Evolutionary conservation across 2,113 vertebrate species (phyloP), one percentile per base, ranked within the genome.

Genomic region (Gadus macrocephalus): DNA sequence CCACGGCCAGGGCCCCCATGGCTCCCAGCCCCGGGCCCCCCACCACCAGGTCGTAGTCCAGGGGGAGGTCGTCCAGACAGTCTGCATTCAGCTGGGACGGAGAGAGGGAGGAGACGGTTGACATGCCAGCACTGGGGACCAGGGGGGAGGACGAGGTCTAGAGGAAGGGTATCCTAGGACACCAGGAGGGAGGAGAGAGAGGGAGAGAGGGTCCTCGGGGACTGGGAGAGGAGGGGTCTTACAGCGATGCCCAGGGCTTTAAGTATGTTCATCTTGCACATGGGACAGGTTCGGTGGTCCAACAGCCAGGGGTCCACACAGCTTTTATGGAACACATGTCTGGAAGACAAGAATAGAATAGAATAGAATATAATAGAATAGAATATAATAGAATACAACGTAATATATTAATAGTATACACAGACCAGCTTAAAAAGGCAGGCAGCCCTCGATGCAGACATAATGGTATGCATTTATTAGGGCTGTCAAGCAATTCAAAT

Each of bases 181-280:
- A 49, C 31, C 6, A 49, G 42, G 42, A 49, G 2, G 12, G 42
- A 49, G 42, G 42, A 49, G 42, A n/a, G n/a, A n/a, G n/a, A n/a
- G n/a, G n/a, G n/a, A n/a, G n/a, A n/a, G n/a, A 12, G 42, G 3
- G 42, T 49, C 42, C 42, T 49, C 5, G 42, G 42, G 11, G 6
- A 49, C 42, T 31, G 5, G 2, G 20, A 49, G 16, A 27, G 59
- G 58, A 14, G 12, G 16, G 15, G 2, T 49, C 95, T 96, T 93
- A 99, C 97, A 85, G 96, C 95, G 79, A 99, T 96, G 81, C 97
- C 97, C 73, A 99, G 90, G 42, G 97, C 96, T 88, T 99, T 99
- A 42, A 99, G 93, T 90, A 99, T 98, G 91, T 99, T 98, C 95
- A 98, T 98, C 92, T 99, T 99, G 88, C 97, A 99, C 97, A 99